Evolutionary conservation across 2,888 invertebrate genomes (phyloP), one percentile per base, ranked within the genome.

Genomic region (Epirrita christyi): DNA sequence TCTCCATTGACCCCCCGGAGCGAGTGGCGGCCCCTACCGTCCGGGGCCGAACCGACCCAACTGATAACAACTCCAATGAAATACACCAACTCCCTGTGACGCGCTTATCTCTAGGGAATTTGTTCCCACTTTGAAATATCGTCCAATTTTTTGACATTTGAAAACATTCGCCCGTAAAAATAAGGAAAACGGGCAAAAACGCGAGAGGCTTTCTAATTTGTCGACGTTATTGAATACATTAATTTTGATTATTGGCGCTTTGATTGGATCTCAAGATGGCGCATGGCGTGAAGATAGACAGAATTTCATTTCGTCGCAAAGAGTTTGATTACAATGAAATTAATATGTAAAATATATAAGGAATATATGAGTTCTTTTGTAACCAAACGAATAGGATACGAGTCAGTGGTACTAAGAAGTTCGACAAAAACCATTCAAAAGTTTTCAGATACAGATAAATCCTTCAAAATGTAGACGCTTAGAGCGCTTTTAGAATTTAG

Each of bases 21-120:
- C 45, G 55, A 49, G 52, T 42, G 53, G 49, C 52, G 55, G 21
- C 36, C 29, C 53, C 54, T 32, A 41, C 56, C 56, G 54, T 14
- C 53, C 49, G 51, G 51, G 42, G 48, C 52, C 53, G 50, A 55
- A 54, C 63, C 57, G 50, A 54, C 69, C 67, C 63, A 83, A 86
- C 86, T 85, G 87, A 88, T 87, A 88, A 79, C 81, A 86, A 87
- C 83, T 88, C 81, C 78, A 84, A 78, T 85, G 85, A 82, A 86
- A 84, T 81, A 83, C 80, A 76, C 77, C 73, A 70, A 85, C 80
- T 85, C 59, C 79, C 73, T 73, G 72, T 70, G 72, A 73, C 76
- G 63, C 64, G 70, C 79, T 84, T 85, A 85, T 85, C 85, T 78
- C 70, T 52, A 46, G 56, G 69, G 79, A 86, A 83, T 84, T 86